These are phyloP conservation scores for Colletes collaris DNA, from an alignment of 2,888 invertebrate genomes.

Conservation along the genomic window DNA sequence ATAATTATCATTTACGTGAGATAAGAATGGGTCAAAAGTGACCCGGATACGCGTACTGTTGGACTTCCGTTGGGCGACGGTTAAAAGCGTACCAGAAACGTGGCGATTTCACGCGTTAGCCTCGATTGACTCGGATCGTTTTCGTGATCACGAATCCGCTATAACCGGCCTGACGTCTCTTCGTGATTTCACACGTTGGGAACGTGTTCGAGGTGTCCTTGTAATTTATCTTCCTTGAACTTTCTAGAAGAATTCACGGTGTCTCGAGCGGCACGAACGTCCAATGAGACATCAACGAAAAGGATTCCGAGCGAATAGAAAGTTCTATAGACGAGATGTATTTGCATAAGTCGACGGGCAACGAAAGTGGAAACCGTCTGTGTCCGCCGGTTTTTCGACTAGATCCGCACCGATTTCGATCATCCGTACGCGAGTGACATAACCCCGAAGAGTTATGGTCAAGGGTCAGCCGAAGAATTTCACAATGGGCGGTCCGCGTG, in stretches of 20 bases:
- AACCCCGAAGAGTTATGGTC: conserved; percentile 44
- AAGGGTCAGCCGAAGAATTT: conserved; percentile 39
- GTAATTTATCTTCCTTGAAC: conserved; percentile 59
- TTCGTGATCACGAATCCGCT: conserved; percentile 59
- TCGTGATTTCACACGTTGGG: conserved; percentile 58
- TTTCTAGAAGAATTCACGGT: conserved; percentile 60
- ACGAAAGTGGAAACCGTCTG: conserved; percentile 54
- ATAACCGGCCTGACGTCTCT: conserved; percentile 37
- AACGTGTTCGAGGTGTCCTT: conserved; percentile 54
- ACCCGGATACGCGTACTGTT: too few species aligned
- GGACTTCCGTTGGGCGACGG: too few species aligned
- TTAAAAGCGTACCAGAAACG: conserved; percentile 52
- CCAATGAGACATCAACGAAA: conserved; percentile 34
- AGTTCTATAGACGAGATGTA: conserved; percentile 52
- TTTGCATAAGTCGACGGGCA: conserved; percentile 56
- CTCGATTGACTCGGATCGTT: conserved; percentile 61
- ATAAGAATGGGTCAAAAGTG: too few species aligned
- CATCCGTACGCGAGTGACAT: conserved; percentile 43
- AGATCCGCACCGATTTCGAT: conserved; percentile 50
- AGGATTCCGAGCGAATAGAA: conserved; percentile 54
- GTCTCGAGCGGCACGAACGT: conserved; percentile 8
- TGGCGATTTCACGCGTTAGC: conserved; percentile 61
- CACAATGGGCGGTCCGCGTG: conserved; percentile 51
- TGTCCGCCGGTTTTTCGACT: conserved; percentile 21
- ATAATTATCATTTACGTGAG: too few species aligned